Evolutionary conservation across 2,797 vertebrate species (phyloP), one percentile per base, ranked within the genome.

Genomic region (Leucoraja ocellata): DNA sequence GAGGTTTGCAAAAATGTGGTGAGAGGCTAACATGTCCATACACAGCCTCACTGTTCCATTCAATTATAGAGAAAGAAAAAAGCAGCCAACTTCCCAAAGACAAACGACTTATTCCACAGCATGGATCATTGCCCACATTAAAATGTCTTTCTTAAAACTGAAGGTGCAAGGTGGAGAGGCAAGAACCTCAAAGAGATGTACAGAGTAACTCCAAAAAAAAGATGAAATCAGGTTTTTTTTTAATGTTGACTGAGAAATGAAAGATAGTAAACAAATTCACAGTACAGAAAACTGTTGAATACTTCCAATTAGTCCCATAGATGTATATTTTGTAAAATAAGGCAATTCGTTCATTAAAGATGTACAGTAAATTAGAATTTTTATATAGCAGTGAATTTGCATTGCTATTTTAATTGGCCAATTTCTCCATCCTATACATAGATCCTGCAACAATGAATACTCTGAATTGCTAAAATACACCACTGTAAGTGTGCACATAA

Each of bases 321-420:
- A 92, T 65, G 68, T 63, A 90, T 32, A 76, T 74, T 16, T 88
- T 88, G 32, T 76, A 92, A 71, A 54, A 92, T 92, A 92, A 92
- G 90, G 90, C 71, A 92, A 92, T 58, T 71, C 76, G 71, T 92
- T 71, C 90, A 92, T 92, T 92, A 74, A 92, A 92, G 90, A 92
- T 92, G 90, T 54, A 54, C 65, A 91, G 90, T 91, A 76, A 92
- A 92, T 92, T 92, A 92, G 90, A 76, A 54, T 18, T 54, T 54
- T 92, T 58, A 28, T 54, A 28, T 39, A 76, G 68, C 46, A 54
- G 68, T 54, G 71, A 92, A 92, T 92, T 92, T 92, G 71, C 90
- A 92, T 92, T 76, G 90, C 90, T 74, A 92, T 46, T 91, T 92
- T 46, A 23, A 54, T 84, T 92, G 71, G 71, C 71, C 90, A 76